Evolutionary conservation across 1,140 invertebrate genomes (phyloP).

Genomic region (Periplaneta americana): DNA sequence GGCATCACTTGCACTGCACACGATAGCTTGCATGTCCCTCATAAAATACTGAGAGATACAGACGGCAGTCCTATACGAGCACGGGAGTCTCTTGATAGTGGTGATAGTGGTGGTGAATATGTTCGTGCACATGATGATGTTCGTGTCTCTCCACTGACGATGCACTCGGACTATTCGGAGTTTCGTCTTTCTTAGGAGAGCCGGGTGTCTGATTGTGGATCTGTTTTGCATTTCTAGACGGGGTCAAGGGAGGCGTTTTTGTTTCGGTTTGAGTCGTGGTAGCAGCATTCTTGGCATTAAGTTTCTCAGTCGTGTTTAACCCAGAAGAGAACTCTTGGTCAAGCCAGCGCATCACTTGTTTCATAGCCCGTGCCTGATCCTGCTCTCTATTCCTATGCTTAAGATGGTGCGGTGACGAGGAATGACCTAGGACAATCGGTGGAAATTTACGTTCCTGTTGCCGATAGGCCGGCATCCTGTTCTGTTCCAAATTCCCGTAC

Average conservation of each 20-base stretch:
- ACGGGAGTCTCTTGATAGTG: slow-evolving; percentile 51
- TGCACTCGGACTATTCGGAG: slow-evolving; percentile 24
- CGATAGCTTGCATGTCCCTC: not conserved
- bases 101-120: slow-evolving; percentile 80
- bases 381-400: slow-evolving; percentile 60
- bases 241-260: not conserved
- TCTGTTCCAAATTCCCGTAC: not conserved
- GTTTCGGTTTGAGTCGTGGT: not conserved
- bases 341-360: slow-evolving; percentile 52
- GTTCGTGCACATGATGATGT: slow-evolving; percentile 70
- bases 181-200: slow-evolving; percentile 30
- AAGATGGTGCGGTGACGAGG: slow-evolving; percentile 47
- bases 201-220: slow-evolving; percentile 7
- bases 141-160: slow-evolving; percentile 41
- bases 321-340: slow-evolving; percentile 44
- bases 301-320: slow-evolving; percentile 21
- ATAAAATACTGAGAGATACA: not conserved
- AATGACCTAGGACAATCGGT: slow-evolving; percentile 21
- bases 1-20: not conserved
- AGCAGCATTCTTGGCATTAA: not conserved
- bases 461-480: not conserved
- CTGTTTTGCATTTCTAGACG: slow-evolving; percentile 12
- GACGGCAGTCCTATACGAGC: not conserved
- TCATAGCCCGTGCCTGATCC: slow-evolving; percentile 65
- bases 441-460: slow-evolving; percentile 9